Conservation (phyloP, 1,140 invertebrate species). For the Lasioglossum baleicum region DNA sequence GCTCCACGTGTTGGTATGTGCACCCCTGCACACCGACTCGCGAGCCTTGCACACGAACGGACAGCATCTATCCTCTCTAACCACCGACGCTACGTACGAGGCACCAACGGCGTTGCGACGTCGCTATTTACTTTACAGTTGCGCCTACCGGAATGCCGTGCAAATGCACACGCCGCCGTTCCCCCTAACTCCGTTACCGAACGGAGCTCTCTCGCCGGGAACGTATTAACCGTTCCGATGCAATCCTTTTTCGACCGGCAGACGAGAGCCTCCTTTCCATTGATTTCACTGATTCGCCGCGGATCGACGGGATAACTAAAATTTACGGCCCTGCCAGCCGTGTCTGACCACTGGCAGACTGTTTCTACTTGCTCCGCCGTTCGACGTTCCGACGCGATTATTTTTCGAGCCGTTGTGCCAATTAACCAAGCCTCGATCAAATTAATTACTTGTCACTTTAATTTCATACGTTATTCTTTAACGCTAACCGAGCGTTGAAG, state of each 20-base stretch:
- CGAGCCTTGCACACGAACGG: slow-evolving; percentile 42
- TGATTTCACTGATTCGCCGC: too few relatives aligned
- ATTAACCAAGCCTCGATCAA: too few relatives aligned
- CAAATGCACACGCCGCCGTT: slow-evolving; percentile 62
- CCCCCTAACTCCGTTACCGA: slow-evolving; percentile 6
- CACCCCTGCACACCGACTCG: slow-evolving; percentile 53
- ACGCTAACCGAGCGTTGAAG: too few relatives aligned
- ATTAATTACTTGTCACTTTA: too few relatives aligned
- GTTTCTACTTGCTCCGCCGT: too few relatives aligned
- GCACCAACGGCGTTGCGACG: slow-evolving; percentile 44
- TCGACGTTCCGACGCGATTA: too few relatives aligned
- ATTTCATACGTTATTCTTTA: too few relatives aligned
- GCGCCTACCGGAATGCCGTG: slow-evolving; percentile 62
- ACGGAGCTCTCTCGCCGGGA: neutral
- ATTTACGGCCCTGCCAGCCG: too few relatives aligned
- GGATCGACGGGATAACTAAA: neutral
- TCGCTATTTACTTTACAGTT: slow-evolving; percentile 60
- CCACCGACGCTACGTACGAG: slow-evolving; percentile 46
- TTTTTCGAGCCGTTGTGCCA: too few relatives aligned
- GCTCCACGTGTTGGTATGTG: slow-evolving; percentile 54
- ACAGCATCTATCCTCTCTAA: slow-evolving; percentile 56
- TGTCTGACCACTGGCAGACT: too few relatives aligned
- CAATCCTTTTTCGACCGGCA: too few relatives aligned
- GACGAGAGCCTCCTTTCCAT: too few relatives aligned
- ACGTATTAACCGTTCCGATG: neutral